Percentiles rank a stretch among this genome's conserved stretches.
phyloP scores from a whole-genome alignment of 92 coral and sea anemone species.

The Porites divaricata region DNA sequence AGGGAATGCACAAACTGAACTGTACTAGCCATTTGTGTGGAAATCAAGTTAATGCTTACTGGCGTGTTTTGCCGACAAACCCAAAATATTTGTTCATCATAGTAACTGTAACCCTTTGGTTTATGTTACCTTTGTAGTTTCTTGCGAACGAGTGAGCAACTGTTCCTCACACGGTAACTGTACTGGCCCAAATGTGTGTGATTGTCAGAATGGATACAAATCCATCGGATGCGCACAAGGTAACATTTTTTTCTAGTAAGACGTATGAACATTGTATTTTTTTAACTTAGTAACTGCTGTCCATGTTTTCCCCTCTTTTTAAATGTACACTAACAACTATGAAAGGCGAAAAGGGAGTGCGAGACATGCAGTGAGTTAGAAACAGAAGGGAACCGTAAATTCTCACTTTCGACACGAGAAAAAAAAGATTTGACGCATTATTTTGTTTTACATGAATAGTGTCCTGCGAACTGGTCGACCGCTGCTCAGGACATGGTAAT shows the following conservation, averaged over 20 bases:
- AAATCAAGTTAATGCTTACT: too few relatives aligned
- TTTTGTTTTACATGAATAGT: background rate
- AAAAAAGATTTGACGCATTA: too few relatives aligned
- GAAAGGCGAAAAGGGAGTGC: too few relatives aligned
- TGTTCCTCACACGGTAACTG: conserved; percentile 75
- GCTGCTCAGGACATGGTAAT: conserved; percentile 67
- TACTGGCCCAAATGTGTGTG: conserved; percentile 59
- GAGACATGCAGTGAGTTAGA: too few relatives aligned
- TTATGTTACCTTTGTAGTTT: background rate
- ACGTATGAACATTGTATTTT: too few relatives aligned
- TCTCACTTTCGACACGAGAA: too few relatives aligned
- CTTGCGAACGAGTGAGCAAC: conserved; percentile 58
- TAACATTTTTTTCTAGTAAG: background rate
- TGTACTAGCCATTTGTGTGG: too few relatives aligned
- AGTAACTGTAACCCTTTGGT: background rate
- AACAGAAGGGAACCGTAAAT: too few relatives aligned
- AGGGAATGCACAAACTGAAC: too few relatives aligned
- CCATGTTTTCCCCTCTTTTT: too few relatives aligned
- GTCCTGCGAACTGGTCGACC: conserved; percentile 56
- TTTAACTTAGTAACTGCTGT: too few relatives aligned
- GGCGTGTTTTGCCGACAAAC: background rate
- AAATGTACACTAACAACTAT: too few relatives aligned
- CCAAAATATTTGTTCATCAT: background rate
- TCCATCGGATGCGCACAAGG: conserved; percentile 72
- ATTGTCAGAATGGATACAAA: conserved; percentile 61